Base-by-base conservation (phyloP, 2,797 vertebrate genomes). In the Tapera naevia region DNA sequence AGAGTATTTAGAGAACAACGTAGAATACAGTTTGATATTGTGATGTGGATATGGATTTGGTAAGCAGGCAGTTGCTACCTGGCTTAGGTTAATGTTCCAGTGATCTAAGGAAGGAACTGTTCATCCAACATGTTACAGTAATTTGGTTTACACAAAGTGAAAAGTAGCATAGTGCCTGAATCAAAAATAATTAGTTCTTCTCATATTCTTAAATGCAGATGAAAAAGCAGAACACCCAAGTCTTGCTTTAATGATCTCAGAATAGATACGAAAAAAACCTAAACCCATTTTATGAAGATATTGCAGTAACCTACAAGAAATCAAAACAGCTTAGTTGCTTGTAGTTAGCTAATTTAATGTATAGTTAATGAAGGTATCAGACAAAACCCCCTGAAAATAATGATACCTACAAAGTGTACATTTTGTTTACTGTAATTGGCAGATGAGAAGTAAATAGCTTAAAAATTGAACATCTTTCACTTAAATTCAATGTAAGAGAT, bases 221-320 rank as follows among this genome's bases (percentile, higher is more conserved):
- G 17, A 28, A 83, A 91, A 91, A 71, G 21, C 25, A 78, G 62
- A 87, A 17, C 4, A 10, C 8, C 35, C 28, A 51, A 64, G 17
- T 41, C 10, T 32, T 91, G 19, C 24, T 92, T 89, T 79, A 72
- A 21, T n/a, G 56, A 4, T 45, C 12, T 86, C 10, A 64, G 53
- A 67, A n/a, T 1, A 35, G 17, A 27, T 28, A 24, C 15, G 9
- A 35, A 48, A 67, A 62, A 10, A 0, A 0, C 1, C 45, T 58
- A 25, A 84, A 32, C 4, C 3, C 3, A 10, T 66, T 7, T 17
- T 30, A 21, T 7, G 25, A 72, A 39, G 12, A 37, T 66, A 25
- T 1, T 91, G 5, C 24, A 79, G 51, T 58, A 74, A 56, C 24
- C 24, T 48, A 8, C 19, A n/a, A 51, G 64, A 75, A 79, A 53